Conservation (phyloP, 2,888 invertebrate genomes). For the Drosophila niveifrons region DNA sequence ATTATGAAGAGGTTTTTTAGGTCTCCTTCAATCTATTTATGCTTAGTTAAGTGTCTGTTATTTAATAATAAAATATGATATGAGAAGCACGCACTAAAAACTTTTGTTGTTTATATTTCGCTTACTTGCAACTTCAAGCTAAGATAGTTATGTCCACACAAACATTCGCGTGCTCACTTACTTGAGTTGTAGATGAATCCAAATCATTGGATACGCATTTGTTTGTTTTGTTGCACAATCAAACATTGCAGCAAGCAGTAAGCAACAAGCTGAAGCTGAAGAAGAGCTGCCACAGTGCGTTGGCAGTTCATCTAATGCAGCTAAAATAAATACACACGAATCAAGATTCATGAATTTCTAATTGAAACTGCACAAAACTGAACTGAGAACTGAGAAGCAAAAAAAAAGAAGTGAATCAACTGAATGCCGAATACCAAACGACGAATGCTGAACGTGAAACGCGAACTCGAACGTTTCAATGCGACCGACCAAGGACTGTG, state of each 20-base stretch:
- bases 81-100: too few species aligned
- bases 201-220: not conserved
- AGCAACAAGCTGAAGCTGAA: not conserved
- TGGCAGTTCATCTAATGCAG: constrained; percentile 23
- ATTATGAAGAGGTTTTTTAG: too few species aligned
- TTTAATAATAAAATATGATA: too few species aligned
- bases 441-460: constrained; percentile 5
- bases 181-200: not conserved
- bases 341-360: constrained; percentile 60
- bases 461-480: not conserved
- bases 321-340: constrained; percentile 30
- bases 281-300: not conserved
- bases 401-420: not conserved
- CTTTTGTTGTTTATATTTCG: too few species aligned
- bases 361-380: constrained; percentile 47
- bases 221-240: constrained; percentile 9
- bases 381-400: too few species aligned
- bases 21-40: too few species aligned
- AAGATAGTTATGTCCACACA: not conserved
- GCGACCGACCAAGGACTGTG: not conserved
- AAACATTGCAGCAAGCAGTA: not conserved
- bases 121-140: not conserved
- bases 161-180: not conserved
- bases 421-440: constrained; percentile 27
- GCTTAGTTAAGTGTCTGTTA: too few species aligned